Conservation (phyloP, 2,797 vertebrate species). For the Nasua narica region DNA sequence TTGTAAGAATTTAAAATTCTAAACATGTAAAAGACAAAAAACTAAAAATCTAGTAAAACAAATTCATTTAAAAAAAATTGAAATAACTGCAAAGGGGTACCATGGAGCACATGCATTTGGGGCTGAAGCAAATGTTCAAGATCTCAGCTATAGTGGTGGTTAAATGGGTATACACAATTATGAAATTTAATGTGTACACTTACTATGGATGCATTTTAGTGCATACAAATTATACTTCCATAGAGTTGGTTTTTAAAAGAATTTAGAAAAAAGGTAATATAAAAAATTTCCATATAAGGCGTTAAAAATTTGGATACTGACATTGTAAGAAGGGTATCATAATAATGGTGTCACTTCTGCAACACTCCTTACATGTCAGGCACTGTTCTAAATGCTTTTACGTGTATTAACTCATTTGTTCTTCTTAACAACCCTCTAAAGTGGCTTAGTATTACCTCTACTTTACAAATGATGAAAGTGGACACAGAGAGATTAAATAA, state of each 20-base stretch:
- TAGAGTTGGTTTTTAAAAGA: not conserved
- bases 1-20: not conserved
- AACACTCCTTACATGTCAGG: not conserved
- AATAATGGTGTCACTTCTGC: not conserved
- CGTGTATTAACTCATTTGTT: not conserved
- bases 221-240: not conserved
- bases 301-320: not conserved
- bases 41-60: not conserved
- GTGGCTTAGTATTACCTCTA: not conserved
- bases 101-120: not conserved
- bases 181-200: not conserved
- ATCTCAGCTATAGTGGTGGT: not conserved
- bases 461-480: not conserved
- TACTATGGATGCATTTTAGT: not conserved
- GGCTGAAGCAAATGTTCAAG: not conserved
- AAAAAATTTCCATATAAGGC: not conserved
- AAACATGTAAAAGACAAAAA: constrained; percentile 11
- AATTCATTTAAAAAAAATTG: not conserved
- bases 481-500: not conserved
- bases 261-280: not conserved
- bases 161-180: not conserved
- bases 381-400: not conserved
- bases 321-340: not conserved
- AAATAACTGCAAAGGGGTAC: not conserved
- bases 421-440: not conserved